phyloP scores from a whole-genome alignment of 2,888 invertebrate genomes.

The Amorpha juglandis region DNA sequence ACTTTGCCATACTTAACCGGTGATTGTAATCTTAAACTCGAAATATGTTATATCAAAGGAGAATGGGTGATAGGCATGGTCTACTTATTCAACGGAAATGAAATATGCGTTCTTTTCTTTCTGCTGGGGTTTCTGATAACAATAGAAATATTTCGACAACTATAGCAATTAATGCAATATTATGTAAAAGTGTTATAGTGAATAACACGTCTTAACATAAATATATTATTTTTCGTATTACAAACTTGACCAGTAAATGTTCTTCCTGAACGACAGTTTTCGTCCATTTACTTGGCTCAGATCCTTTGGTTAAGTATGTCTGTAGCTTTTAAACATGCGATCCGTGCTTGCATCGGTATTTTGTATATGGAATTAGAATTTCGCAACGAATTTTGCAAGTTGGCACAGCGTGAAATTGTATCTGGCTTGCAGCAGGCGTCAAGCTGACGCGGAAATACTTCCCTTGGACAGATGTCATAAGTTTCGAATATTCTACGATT shows the following conservation, averaged over 20 bases:
- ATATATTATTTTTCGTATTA: too few species aligned
- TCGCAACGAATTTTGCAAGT: slow-evolving; percentile 76
- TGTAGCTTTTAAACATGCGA: slow-evolving; percentile 51
- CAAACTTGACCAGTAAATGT: neutral
- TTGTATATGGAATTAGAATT: slow-evolving; percentile 77
- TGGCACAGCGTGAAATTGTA: slow-evolving; percentile 82
- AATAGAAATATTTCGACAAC: too few species aligned
- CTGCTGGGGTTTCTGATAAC: too few species aligned
- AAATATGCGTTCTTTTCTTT: too few species aligned
- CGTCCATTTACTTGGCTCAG: slow-evolving; percentile 8
- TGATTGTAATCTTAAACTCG: too few species aligned
- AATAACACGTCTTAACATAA: too few species aligned
- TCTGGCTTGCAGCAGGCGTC: slow-evolving; percentile 71
- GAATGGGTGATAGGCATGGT: too few species aligned
- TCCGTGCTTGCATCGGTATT: slow-evolving; percentile 55
- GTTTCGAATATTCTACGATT: slow-evolving; percentile 55
- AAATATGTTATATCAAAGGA: neutral
- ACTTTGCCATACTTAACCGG: neutral
- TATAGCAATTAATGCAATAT: too few species aligned
- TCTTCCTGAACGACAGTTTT: neutral
- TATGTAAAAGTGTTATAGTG: too few species aligned
- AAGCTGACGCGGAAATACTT: slow-evolving; percentile 74
- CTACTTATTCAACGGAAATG: too few species aligned
- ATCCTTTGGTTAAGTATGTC: slow-evolving; percentile 43
- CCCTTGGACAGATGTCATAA: slow-evolving; percentile 75